Base-by-base conservation (phyloP, 2,888 invertebrate species). In the Phalera bucephala region DNA sequence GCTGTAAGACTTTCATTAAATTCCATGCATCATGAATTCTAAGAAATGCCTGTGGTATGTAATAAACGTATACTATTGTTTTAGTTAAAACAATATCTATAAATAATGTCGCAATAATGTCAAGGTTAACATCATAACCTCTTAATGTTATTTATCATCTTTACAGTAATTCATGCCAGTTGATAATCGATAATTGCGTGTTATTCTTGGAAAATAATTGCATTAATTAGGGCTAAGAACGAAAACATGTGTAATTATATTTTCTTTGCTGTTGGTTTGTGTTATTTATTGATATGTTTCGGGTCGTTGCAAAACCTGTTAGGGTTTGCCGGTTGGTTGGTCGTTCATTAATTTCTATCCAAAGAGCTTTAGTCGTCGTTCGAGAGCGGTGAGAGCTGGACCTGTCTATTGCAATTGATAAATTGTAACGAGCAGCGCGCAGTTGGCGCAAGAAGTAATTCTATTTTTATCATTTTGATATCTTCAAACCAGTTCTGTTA, bases 111-210 rank as follows among this genome's bases (percentile, higher is more conserved):
- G 0, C 11, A 7, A 6, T 21, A 31, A 12, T 26, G 26, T 52
- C 41, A 52, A 52, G 52, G 52, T 48, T 45, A 52, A 3, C 26
- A 32, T 27, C 10, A 9, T 52, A 52, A 52, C 52, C 52, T 48
- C 29, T 0, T n/a, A 20, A 27, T n/a, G 21, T 23, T 1, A n/a
- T 10, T 7, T 6, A 7, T 25, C 8, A 2, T 12, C 7, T 25
- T 25, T 7, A 8, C 25, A 12, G 8, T 25, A 10, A 10, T 5
- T 25, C 12, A 1, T n/a, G 7, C 25, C n/a, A n/a, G n/a, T n/a
- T 25, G 12, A 25, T 25, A 25, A 12, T 1, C n/a, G n/a, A n/a
- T n/a, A n/a, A n/a, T 22, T 5, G 10, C 22, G 9, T 7, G 7
- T 25, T 25, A 25, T 13, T 12, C 7, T 12, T 8, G 12, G 5